These are phyloP conservation scores for Drosophila ogumai DNA, from an alignment of 1,140 invertebrate genomes.

Conservation along the genomic window DNA sequence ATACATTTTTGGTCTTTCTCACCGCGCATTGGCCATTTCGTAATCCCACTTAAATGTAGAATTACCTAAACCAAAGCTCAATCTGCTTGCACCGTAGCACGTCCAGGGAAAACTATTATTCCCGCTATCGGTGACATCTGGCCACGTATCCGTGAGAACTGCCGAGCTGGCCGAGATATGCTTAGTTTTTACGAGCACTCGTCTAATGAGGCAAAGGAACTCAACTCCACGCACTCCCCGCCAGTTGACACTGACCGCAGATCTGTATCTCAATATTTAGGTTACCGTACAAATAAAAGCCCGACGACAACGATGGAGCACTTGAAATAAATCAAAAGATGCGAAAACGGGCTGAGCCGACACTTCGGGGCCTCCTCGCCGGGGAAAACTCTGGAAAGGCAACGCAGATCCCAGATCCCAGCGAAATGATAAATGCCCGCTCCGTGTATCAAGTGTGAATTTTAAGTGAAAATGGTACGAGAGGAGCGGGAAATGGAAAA, in stretches of 20 bases:
- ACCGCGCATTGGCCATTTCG: background rate
- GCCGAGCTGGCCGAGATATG: slow-evolving; percentile 16
- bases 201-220: slow-evolving; percentile 54
- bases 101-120: slow-evolving; percentile 46
- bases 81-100: slow-evolving; percentile 14
- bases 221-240: slow-evolving; percentile 33
- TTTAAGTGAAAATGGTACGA: slow-evolving; percentile 76
- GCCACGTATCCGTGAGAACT: slow-evolving; percentile 35
- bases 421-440: slow-evolving; percentile 74
- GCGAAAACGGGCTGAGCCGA: slow-evolving; percentile 63
- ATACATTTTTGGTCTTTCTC: background rate
- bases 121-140: slow-evolving; percentile 35
- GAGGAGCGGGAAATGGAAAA: slow-evolving; percentile 46
- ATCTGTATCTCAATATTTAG: slow-evolving; percentile 78
- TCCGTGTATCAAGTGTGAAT: slow-evolving; percentile 80
- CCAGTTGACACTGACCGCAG: slow-evolving; percentile 74
- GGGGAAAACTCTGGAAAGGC: slow-evolving; percentile 58
- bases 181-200: slow-evolving; percentile 42
- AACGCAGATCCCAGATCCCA: slow-evolving; percentile 59
- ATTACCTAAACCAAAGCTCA: background rate
- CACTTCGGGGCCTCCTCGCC: slow-evolving; percentile 58
- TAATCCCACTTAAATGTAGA: background rate
- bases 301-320: slow-evolving; percentile 38
- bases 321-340: slow-evolving; percentile 82
- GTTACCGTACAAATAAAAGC: slow-evolving; percentile 65